Percentiles rank a stretch among this genome's conserved stretches.
Conservation (phyloP, 1,140 invertebrate species). For the Mamestra configurata region DNA sequence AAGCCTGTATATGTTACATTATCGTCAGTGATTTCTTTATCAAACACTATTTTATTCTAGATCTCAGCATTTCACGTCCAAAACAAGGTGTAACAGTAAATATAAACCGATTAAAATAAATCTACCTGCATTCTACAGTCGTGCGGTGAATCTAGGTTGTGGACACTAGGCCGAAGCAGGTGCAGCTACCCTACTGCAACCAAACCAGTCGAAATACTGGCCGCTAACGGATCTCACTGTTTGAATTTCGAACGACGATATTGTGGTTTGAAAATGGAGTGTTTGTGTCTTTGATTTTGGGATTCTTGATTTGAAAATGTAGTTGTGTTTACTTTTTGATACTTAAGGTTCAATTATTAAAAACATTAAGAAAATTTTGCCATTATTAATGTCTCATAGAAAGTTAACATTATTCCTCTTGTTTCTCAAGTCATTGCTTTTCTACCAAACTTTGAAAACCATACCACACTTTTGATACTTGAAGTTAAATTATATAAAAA, state of each 20-base stretch:
- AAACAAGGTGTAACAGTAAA: not conserved
- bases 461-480: no score
- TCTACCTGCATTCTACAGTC: constrained; percentile 9
- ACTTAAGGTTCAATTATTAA: no score
- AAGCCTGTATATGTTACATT: no score
- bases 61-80: not conserved
- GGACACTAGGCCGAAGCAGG: constrained; percentile 26
- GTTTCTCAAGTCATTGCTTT: no score
- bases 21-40: not conserved
- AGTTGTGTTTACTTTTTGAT: not conserved
- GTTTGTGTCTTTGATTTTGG: not conserved
- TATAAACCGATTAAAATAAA: constrained; percentile 7
- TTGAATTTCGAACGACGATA: constrained; percentile 35
- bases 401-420: no score
- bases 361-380: no score
- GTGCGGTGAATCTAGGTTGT: constrained; percentile 21
- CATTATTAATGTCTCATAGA: no score
- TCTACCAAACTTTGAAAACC: no score
- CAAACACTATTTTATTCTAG: not conserved
- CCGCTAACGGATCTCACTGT: constrained; percentile 37
- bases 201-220: constrained; percentile 41
- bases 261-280: constrained; percentile 35
- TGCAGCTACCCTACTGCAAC: constrained; percentile 38
- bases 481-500: no score
- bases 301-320: not conserved